A percentile compares a stretch with the other conserved stretches of the same genome.
Conservation (phyloP, 2,113 vertebrate genomes). For the Xiphophorus couchianus region DNA sequence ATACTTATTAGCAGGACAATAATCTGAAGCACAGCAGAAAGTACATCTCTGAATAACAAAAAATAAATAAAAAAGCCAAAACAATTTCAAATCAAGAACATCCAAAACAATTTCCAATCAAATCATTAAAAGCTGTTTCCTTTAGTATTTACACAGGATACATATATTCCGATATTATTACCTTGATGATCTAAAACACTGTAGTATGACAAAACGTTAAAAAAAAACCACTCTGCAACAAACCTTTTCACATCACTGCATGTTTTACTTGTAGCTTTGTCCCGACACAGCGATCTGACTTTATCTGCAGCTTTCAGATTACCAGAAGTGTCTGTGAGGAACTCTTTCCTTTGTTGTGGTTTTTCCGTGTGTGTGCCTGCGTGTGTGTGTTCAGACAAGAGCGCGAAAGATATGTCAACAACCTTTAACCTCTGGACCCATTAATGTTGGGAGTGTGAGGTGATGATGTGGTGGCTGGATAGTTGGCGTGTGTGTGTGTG, state of each 20-base stretch:
- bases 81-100: no score
- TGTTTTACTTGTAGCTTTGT: background rate
- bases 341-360: conserved; percentile 27
- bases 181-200: no score
- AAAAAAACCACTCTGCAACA: background rate
- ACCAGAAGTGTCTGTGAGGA: conserved; percentile 7
- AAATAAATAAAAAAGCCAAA: no score
- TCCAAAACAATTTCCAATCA: no score
- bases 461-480: conserved; percentile 59
- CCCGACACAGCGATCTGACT: background rate
- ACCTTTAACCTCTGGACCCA: conserved; percentile 71
- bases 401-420: conserved; percentile 63
- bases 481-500: conserved; percentile 21
- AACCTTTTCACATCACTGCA: background rate
- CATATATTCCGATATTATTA: no score
- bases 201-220: no score
- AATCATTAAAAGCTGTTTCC: no score
- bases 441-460: conserved; percentile 63
- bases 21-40: no score
- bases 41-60: no score
- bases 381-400: conserved; percentile 43
- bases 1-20: no score
- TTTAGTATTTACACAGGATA: no score
- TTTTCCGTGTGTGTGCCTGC: background rate
- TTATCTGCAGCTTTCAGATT: conserved; percentile 15